Evolutionary conservation across 2,113 vertebrate genomes (phyloP), one percentile per base, ranked within the genome.

Genomic region (Eretmochelys imbricata): DNA sequence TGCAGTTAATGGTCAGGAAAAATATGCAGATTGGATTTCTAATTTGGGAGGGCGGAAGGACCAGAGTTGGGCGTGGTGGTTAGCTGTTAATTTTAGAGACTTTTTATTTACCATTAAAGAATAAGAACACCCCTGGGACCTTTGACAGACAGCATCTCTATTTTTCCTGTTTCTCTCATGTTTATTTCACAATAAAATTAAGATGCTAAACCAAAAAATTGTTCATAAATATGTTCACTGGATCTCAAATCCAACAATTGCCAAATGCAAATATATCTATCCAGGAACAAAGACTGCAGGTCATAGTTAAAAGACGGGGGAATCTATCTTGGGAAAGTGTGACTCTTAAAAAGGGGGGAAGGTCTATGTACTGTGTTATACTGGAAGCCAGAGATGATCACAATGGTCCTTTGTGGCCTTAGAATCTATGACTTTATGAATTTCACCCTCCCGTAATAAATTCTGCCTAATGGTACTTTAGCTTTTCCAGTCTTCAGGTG

Each of bases 151-250:
- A 72, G n/a, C 35, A 78, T 78, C 4, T 78, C 24, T 48, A 20
- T 35, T 3, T 6, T 35, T 82, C 10, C 2, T 2, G 0, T 0
- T 50, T 78, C 11, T 22, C 27, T 94, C 65, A 35, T 88, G 6
- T 62, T 14, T 75, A 3, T 83, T 78, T 65, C 19, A 88, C 14
- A 93, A 25, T 69, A 8, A 38, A 72, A 72, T 38, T 72, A 35
- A 65, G 62, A 65, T 65, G 62, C 6, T 65, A 76, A 24, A 35
- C 20, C 38, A 42, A 75, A 75, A 75, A 75, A 42, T 42, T 14
- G 6, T 19, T 51, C 9, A 54, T 9, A 19, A 75, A 57, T 2
- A 1, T 42, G 3, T 13, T 94, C 13, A 75, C 69, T 38, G 9
- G 10, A 65, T 35, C 20, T 11, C n/a, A 38, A 24, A 75, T 27